Evolutionary conservation across 2,888 invertebrate species (phyloP), one percentile per base, ranked within the genome.

Genomic region (Coecobrya sp.): DNA sequence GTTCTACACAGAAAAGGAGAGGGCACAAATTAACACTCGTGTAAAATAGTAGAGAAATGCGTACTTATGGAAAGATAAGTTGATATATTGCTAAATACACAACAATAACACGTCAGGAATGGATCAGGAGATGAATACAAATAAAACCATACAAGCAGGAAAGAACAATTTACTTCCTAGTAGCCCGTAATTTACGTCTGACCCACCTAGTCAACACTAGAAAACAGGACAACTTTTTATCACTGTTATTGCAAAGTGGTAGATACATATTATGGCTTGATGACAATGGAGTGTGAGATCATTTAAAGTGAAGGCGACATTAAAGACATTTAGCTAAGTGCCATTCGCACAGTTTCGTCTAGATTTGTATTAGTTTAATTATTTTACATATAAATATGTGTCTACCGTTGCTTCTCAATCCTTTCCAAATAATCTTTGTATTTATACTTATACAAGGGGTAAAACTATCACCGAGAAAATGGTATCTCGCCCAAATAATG

Each of bases 11-110:
- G 22, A 81, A 52, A 55, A 81, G 27, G 25, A 55, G 55, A 27
- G 55, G 13, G 27, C 52, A 55, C 81, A 81, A 81, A 55, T 81
- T 81, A 81, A 55, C 81, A 81, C 70, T 70, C n/a, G 55, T 52
- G 27, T 81, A 81, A 55, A 79, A 79, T 45, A 49, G 45, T 2
- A 42, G 8, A 49, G 11, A 73, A 19, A 42, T 73, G 8, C 10
- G 13, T 16, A 73, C 10, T 1, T 22, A 76, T 65, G 16, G 30
- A 70, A 25, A 10, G 27, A 65, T 65, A 27, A 27, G 65, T 65
- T 65, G 25, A 25, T 27, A 65, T 65, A 70, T 70, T 30, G 36
- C 36, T 70, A 36, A 36, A 70, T 70, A 36, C 36, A 4, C 36
- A 70, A 11, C 10, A 76, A 76, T 0, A 22, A 13, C 22, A 76